phyloP scores from a whole-genome alignment of 2,888 invertebrate genomes.

The Ormyrus labotus region DNA sequence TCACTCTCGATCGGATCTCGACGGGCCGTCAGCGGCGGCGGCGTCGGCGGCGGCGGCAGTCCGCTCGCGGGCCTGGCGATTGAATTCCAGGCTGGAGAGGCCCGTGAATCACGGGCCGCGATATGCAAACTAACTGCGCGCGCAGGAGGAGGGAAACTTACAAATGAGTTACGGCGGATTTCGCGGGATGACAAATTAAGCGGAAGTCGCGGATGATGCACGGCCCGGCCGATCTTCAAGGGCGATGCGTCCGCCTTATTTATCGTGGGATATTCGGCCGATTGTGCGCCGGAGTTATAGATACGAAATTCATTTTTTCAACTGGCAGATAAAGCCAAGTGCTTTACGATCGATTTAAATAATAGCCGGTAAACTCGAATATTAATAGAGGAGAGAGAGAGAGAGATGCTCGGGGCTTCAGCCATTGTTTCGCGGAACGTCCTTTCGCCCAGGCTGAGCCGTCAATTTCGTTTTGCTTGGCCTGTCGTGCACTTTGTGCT shows the following conservation, averaged over 20 bases:
- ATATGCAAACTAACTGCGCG: constrained; percentile 36
- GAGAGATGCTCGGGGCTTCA: too few relatives aligned
- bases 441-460: too few relatives aligned
- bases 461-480: neutral
- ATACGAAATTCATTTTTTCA: neutral
- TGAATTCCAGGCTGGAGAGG: constrained; percentile 37
- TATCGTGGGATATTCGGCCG: constrained; percentile 20
- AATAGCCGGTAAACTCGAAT: neutral
- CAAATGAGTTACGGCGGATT: constrained; percentile 6
- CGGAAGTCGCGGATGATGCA: constrained; percentile 23
- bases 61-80: constrained; percentile 22
- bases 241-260: constrained; percentile 26
- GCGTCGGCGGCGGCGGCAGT: neutral
- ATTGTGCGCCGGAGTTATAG: too few relatives aligned
- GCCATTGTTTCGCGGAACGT: too few relatives aligned
- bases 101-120: constrained; percentile 27
- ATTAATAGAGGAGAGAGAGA: neutral
- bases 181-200: constrained; percentile 38
- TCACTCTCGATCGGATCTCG: constrained; percentile 20
- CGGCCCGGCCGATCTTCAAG: neutral
- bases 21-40: constrained; percentile 6
- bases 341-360: neutral
- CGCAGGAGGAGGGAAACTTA: constrained; percentile 13
- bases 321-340: neutral
- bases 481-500: neutral